Conservation (phyloP, 2,888 invertebrate species). For the Furcula furcula region DNA sequence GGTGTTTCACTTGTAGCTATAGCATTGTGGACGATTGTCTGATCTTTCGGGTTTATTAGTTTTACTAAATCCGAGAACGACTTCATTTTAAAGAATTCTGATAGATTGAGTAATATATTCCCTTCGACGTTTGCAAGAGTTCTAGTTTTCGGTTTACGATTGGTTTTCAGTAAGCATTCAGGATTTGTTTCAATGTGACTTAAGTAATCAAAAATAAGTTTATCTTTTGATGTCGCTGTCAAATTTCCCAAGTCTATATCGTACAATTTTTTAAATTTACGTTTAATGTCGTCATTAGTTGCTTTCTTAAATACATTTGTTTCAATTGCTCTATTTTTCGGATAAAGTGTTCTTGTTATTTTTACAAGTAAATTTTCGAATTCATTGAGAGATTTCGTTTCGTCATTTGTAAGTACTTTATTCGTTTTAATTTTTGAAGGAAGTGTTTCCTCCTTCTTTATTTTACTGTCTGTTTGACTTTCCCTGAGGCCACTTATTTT, state of each 20-base stretch:
- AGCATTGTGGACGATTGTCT: background rate
- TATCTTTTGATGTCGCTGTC: slow-evolving; percentile 58
- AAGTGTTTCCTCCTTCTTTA: background rate
- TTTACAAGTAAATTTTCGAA: slow-evolving; percentile 59
- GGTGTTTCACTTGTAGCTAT: slow-evolving; percentile 7
- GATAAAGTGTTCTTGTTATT: slow-evolving; percentile 59
- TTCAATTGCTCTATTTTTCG: slow-evolving; percentile 41
- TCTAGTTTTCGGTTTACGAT: slow-evolving; percentile 14
- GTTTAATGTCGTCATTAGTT: slow-evolving; percentile 31
- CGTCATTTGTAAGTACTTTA: slow-evolving; percentile 29
- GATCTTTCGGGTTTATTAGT: slow-evolving; percentile 31
- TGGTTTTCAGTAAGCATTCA: slow-evolving; percentile 43
- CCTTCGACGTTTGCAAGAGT: slow-evolving; percentile 45
- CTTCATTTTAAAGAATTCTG: slow-evolving; percentile 66
- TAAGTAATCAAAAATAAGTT: slow-evolving; percentile 60
- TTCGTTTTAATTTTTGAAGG: background rate
- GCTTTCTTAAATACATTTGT: slow-evolving; percentile 37
- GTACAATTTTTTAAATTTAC: slow-evolving; percentile 41
- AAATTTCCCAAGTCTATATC: slow-evolving; percentile 41
- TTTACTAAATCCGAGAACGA: slow-evolving; percentile 60
- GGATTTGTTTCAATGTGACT: slow-evolving; percentile 53
- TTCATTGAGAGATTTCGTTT: slow-evolving; percentile 41
- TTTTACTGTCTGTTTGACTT: slow-evolving; percentile 5
- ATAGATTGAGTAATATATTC: slow-evolving; percentile 58
- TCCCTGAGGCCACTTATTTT: slow-evolving; percentile 38